These are phyloP conservation scores for Drosophila kepulauana DNA, from an alignment of 1,140 invertebrate species.

Conservation along the genomic window DNA sequence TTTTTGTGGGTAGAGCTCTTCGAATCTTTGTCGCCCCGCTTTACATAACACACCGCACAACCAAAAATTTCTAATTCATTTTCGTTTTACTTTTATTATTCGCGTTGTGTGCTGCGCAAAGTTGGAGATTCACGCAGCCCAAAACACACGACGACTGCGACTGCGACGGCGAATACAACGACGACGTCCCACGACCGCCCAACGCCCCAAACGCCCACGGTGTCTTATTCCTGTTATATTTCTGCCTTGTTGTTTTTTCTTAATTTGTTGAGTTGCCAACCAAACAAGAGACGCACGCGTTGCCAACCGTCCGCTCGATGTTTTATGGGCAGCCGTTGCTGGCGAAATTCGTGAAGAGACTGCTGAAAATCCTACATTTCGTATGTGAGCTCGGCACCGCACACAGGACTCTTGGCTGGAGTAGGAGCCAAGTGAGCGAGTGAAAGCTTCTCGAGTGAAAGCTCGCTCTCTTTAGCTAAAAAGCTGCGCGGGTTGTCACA, in stretches of 20 bases:
- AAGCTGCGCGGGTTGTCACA: slow-evolving; percentile 44
- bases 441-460: slow-evolving; percentile 52
- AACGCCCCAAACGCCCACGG: slow-evolving; percentile 32
- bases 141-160: slow-evolving; percentile 8
- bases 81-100: slow-evolving; percentile 71
- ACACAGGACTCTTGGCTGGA: slow-evolving; percentile 41
- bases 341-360: slow-evolving; percentile 73
- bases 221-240: slow-evolving; percentile 21
- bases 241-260: not conserved
- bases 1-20: slow-evolving; percentile 10
- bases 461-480: slow-evolving; percentile 20
- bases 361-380: slow-evolving; percentile 45
- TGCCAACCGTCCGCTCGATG: slow-evolving; percentile 54
- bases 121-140: slow-evolving; percentile 21
- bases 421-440: slow-evolving; percentile 44
- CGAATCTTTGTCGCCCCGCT: slow-evolving; percentile 19
- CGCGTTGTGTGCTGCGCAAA: slow-evolving; percentile 46
- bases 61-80: slow-evolving; percentile 80
- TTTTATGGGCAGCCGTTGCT: slow-evolving; percentile 47
- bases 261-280: slow-evolving; percentile 63
- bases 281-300: slow-evolving; percentile 48
- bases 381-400: slow-evolving; percentile 21
- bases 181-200: slow-evolving; percentile 20
- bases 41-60: slow-evolving; percentile 50
- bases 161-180: not conserved